Percentiles rank a stretch among this genome's conserved stretches.
These are phyloP conservation scores for Drosophila helvetica DNA, from an alignment of 2,888 invertebrate species.

Conservation along the genomic window DNA sequence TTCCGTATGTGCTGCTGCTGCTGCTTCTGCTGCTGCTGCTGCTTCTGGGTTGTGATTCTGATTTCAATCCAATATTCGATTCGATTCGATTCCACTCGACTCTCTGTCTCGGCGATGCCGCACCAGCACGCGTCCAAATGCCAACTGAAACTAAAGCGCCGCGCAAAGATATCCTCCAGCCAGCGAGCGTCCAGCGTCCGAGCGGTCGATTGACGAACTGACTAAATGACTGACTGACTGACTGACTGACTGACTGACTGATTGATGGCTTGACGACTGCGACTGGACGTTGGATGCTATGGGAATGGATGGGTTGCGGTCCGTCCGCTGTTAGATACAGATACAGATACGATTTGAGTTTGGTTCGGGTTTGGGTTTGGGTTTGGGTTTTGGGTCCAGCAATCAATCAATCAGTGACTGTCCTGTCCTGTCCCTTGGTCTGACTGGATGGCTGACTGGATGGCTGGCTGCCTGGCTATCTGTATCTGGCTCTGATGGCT, in stretches of 20 bases:
- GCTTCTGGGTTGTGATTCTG: conserved; percentile 34
- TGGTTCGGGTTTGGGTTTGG: conserved; percentile 18
- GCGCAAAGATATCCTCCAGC: conserved; percentile 74
- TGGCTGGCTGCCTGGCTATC: conserved; percentile 38
- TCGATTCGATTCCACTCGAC: conserved; percentile 7
- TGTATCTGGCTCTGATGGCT: conserved; percentile 54
- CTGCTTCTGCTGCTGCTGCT: conserved; percentile 28
- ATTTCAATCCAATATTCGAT: conserved; percentile 21
- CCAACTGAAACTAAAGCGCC: conserved; percentile 74
- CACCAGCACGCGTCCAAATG: conserved; percentile 76
- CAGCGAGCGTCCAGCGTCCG: conserved; percentile 47
- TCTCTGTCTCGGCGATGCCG: conserved; percentile 67
- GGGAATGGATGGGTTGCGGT: conserved; percentile 9
- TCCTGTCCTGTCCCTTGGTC: conserved; percentile 33
- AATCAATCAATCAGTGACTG: conserved; percentile 70
- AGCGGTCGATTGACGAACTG: conserved; percentile 50
- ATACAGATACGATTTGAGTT: conserved; percentile 33
- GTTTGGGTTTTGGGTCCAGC: conserved; percentile 57
- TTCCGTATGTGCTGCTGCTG: conserved; percentile 30
- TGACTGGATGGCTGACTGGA: conserved; percentile 16
- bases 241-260: conserved; percentile 58
- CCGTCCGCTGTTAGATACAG: conserved; percentile 54
- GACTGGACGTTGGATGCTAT: conserved; percentile 24
- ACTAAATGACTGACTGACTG: conserved; percentile 57
- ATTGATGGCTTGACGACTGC: conserved; percentile 43